Base-by-base conservation (phyloP, 2,113 vertebrate species). In the Parus major region DNA sequence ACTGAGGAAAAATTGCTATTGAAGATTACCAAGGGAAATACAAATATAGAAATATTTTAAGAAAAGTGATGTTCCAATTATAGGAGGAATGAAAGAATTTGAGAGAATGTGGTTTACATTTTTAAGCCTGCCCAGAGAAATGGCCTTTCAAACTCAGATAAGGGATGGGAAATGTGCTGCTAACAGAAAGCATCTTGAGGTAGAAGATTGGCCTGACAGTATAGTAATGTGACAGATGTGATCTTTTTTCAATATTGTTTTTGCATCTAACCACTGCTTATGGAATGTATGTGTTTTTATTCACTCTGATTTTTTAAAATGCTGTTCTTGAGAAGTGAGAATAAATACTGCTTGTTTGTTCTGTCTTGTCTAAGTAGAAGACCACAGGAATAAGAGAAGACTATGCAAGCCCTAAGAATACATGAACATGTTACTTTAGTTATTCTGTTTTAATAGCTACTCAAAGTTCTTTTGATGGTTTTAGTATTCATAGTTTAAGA, bases 211-310 rank as follows among this genome's bases (percentile, higher is more conserved):
- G 11, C 10, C 68, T 73, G 18, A 73, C 2, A 33, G 6, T 31
- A 31, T 29, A 60, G 7, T 60, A 49, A 39, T 56, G 13, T 24
- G 50, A 88, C 5, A 24, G 9, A 35, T 39, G 13, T 5, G 22
- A 5, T 14, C 22, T 5, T 42, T 35, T 33, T n/a, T 35, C 0
- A 18, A 2, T 7, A 11, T 15, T n/a, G n/a, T 59, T 57, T 44
- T 44, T 22, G 12, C 1, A 24, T 69, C 73, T 77, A 19, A 12
- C 28, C 10, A 35, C 33, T 71, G 35, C 9, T 72, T 76, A 60
- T 52, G 18, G 12, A 50, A 75, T 42, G 3, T 11, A 5, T 8
- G 5, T 59, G 11, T 22, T 79, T 75, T 36, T 5, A 56, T 64
- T 80, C 18, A 1, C 21, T 68, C 21, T 64, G 8, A 39, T 41